Base-by-base conservation (phyloP, 2,797 vertebrate species). In the Ctenochaetus hawaiiensis region DNA sequence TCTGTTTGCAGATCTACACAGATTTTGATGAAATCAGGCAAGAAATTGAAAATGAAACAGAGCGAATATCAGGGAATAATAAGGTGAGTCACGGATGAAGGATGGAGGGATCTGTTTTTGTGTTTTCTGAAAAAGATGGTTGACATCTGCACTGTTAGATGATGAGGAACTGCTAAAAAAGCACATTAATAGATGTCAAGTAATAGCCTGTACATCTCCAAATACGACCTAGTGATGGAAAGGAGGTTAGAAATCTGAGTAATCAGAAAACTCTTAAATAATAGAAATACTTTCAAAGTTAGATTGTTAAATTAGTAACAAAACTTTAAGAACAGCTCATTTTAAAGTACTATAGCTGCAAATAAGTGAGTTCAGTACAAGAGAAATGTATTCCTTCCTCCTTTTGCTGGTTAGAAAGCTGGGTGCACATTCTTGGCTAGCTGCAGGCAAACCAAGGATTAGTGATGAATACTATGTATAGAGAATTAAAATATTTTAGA, bases 21-120 rank as follows among this genome's bases (percentile, higher is more conserved):
- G 98, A 99, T 91, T 99, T 99, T 88, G 96, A 98, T 89, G 98
- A 99, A 96, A 99, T 99, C 93, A 96, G 98, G 67, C 97, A 98
- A 94, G 98, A 99, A 95, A 99, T 99, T 82, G 98, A 99, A 94
- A 96, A 81, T 84, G 98, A 99, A 95, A 99, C 98, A 0, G 98
- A 99, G 87, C 96, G 98, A 81, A 90, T 99, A 91, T 99, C 98
- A 6, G 98, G 98, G 81, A 99, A 92, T 87, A 99, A 99, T 90
- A 99, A 99, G 96, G 98, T 99, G 93, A 87, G 86, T 59, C 4
- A 8, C 2, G 6, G 39, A n/a, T 23, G 3, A 12, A 39, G 11
- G 14, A 12, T 49, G 14, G 8, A 53, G 8, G 8, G 2, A 12
- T 45, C 16, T 6, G 43, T 67, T 6, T 22, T 5, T 22, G 2